A percentile compares a stretch with the other conserved stretches of the same genome.
Evolutionary conservation across 1,140 invertebrate species (phyloP).

Genomic region (Drosophila carrolli): DNA sequence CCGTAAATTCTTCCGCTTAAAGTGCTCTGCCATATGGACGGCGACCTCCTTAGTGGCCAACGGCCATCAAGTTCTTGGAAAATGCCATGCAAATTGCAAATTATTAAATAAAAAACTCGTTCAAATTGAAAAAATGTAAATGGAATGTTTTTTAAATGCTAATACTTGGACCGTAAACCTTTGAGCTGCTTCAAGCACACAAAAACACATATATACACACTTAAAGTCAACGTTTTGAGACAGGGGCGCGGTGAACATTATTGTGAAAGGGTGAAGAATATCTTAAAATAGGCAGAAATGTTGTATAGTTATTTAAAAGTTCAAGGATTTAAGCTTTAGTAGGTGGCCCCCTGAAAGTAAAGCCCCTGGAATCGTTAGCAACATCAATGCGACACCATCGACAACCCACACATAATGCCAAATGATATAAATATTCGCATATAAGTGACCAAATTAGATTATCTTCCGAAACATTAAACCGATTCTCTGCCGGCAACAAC

Average conservation of each 20-base stretch:
- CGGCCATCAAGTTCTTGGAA: slow-evolving; percentile 25
- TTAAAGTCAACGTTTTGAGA: neutral
- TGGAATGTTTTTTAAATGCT: slow-evolving; percentile 68
- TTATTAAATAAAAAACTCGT: slow-evolving; percentile 68
- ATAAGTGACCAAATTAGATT: slow-evolving; percentile 85
- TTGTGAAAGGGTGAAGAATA: neutral
- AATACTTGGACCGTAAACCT: slow-evolving; percentile 49
- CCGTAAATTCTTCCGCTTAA: neutral
- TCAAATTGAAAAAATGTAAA: slow-evolving; percentile 79
- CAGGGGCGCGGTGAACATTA: neutral
- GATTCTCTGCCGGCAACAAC: slow-evolving; percentile 64
- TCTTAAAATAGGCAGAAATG: too few relatives aligned
- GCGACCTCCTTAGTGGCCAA: slow-evolving; percentile 29
- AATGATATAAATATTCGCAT: slow-evolving; percentile 84
- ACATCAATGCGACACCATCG: slow-evolving; percentile 1
- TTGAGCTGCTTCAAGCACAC: slow-evolving; percentile 2
- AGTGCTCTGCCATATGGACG: slow-evolving; percentile 37
- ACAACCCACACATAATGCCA: slow-evolving; percentile 58
- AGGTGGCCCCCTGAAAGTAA: too few relatives aligned
- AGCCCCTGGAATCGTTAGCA: neutral
- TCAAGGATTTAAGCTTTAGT: too few relatives aligned
- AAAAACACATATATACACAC: slow-evolving; percentile 1
- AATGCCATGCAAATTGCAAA: slow-evolving; percentile 77
- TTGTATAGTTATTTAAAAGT: too few relatives aligned
- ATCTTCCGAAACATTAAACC: slow-evolving; percentile 84